These are phyloP conservation scores for Nebria brevicollis DNA, from an alignment of 2,888 invertebrate species.

Conservation along the genomic window DNA sequence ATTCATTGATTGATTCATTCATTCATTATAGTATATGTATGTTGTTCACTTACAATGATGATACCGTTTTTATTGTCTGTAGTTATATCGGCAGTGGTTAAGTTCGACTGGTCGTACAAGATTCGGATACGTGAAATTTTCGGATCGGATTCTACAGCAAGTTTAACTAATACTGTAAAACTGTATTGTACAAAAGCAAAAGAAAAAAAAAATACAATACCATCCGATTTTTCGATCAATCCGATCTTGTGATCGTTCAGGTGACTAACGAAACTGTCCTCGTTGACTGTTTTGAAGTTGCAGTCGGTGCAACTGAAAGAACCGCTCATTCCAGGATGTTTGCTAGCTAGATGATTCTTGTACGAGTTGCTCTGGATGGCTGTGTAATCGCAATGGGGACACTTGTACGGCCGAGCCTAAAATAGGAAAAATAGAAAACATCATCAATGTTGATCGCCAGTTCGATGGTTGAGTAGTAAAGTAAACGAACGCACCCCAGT, in stretches of 20 bases:
- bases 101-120: not conserved
- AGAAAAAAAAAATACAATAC: not conserved
- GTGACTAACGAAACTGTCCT: constrained; percentile 66
- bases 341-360: constrained; percentile 69
- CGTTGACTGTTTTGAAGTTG: constrained; percentile 69
- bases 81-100: not conserved
- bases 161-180: not conserved
- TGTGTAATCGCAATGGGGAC: constrained; percentile 74
- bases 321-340: constrained; percentile 66
- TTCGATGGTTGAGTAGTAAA: no score
- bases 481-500: constrained; percentile 61
- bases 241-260: constrained; percentile 67
- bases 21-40: not conserved
- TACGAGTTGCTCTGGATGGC: constrained; percentile 76
- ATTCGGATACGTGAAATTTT: not conserved
- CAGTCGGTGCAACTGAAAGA: constrained; percentile 67
- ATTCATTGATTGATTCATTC: no score
- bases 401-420: constrained; percentile 68
- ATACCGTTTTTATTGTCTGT: not conserved
- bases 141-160: not conserved
- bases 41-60: not conserved
- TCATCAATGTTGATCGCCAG: no score
- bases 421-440: not conserved
- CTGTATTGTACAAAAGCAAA: no score
- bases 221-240: constrained; percentile 54